phyloP scores from a whole-genome alignment of 2,797 vertebrate genomes.

The Cryptoblepharus egeriae region DNA sequence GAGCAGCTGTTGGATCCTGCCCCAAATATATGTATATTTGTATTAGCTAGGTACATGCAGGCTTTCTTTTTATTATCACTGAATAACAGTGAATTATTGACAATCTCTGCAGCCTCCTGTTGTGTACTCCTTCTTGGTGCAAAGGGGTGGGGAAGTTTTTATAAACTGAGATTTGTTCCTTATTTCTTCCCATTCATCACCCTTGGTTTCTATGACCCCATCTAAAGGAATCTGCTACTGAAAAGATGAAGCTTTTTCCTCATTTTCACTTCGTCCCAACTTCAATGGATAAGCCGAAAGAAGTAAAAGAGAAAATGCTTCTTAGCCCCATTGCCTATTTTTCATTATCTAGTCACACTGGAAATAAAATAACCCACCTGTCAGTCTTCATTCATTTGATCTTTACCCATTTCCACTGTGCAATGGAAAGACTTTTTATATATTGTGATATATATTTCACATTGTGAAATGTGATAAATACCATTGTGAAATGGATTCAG shows the following conservation, averaged over 20 bases:
- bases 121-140: not conserved
- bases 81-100: conserved; percentile 4
- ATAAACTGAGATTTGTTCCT: not conserved
- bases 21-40: not conserved
- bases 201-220: not conserved
- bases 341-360: not conserved
- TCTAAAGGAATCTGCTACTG: not conserved
- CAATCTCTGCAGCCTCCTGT: not conserved
- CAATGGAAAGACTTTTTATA: not conserved
- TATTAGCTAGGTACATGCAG: not conserved
- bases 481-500: no score
- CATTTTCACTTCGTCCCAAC: not conserved
- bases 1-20: not conserved
- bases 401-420: not conserved
- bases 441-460: no score
- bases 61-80: not conserved
- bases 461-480: no score
- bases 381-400: not conserved
- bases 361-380: not conserved
- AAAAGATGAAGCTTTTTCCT: not conserved
- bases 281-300: not conserved
- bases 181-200: not conserved
- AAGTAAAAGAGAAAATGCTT: not conserved
- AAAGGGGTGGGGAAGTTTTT: not conserved
- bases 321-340: not conserved